Evolutionary conservation across 2,888 invertebrate species (phyloP).

Genomic region (Anthophora plumipes): DNA sequence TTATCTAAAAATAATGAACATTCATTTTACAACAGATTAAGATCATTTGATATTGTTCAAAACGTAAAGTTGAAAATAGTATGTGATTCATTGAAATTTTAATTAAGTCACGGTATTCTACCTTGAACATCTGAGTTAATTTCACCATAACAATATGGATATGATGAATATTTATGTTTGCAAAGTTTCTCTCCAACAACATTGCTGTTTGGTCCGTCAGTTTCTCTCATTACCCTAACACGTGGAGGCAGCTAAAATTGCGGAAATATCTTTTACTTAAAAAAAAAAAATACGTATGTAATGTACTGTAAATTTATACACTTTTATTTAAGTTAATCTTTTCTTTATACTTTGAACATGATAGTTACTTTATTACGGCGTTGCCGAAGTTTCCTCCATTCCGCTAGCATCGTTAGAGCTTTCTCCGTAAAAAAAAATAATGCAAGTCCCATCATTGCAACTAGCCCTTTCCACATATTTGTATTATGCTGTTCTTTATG

Average conservation of each 20-base stretch:
- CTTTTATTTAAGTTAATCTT: background rate
- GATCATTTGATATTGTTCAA: background rate
- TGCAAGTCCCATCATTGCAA: slow-evolving; percentile 92
- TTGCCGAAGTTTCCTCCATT: slow-evolving; percentile 92
- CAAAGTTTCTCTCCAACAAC: slow-evolving; percentile 89
- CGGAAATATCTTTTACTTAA: slow-evolving; percentile 5
- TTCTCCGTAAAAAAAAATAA: slow-evolving; percentile 96
- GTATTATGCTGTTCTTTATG: slow-evolving; percentile 86
- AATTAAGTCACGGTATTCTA: slow-evolving; percentile 70
- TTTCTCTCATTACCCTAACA: slow-evolving; percentile 91
- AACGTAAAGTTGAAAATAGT: background rate
- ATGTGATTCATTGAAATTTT: background rate
- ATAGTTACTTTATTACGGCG: slow-evolving; percentile 88
- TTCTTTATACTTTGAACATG: background rate
- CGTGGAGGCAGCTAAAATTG: slow-evolving; percentile 87
- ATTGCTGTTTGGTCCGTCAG: slow-evolving; percentile 86
- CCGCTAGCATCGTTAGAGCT: slow-evolving; percentile 91
- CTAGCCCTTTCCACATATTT: slow-evolving; percentile 94
- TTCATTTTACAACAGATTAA: slow-evolving; percentile 13
- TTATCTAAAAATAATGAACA: slow-evolving; percentile 75
- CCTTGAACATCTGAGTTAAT: slow-evolving; percentile 91
- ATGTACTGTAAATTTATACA: background rate
- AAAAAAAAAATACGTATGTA: background rate
- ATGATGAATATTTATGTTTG: slow-evolving; percentile 95
- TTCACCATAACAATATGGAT: slow-evolving; percentile 94